A percentile compares a stretch with the other conserved stretches of the same genome.
Conservation (phyloP, 2,888 invertebrate species). For the Athalia circularis region DNA sequence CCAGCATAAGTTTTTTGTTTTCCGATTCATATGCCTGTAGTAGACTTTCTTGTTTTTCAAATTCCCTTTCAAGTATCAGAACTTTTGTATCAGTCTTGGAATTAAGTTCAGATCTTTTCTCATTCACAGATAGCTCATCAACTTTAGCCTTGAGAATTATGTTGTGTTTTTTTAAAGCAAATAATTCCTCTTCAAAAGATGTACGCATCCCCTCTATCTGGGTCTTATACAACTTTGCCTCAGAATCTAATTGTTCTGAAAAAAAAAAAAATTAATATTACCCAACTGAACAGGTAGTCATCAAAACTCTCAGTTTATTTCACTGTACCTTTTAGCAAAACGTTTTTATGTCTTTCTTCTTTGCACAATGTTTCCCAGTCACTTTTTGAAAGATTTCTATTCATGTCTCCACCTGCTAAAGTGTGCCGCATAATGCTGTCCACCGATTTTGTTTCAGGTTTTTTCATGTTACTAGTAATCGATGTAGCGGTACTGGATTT, state of each 20-base stretch:
- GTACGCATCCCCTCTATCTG: slow-evolving; percentile 67
- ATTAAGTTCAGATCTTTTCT: slow-evolving; percentile 55
- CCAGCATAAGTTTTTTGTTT: slow-evolving; percentile 67
- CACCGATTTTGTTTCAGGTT: slow-evolving; percentile 51
- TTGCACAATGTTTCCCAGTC: slow-evolving; percentile 66
- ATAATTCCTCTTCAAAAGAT: slow-evolving; percentile 69
- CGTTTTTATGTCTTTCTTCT: slow-evolving; percentile 67
- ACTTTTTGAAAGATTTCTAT: slow-evolving; percentile 55
- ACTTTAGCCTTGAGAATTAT: slow-evolving; percentile 68
- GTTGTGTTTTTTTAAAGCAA: slow-evolving; percentile 69
- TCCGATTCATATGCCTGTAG: slow-evolving; percentile 68
- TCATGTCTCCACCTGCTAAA: slow-evolving; percentile 62
- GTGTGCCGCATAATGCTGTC: slow-evolving; percentile 52
- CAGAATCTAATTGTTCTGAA: slow-evolving; percentile 66
- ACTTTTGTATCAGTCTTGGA: slow-evolving; percentile 57
- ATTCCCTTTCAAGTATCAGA: slow-evolving; percentile 62
- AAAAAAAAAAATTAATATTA: slow-evolving; percentile 2
- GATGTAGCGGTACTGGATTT: slow-evolving; percentile 54
- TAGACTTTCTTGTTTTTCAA: slow-evolving; percentile 68
- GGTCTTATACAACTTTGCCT: slow-evolving; percentile 65
- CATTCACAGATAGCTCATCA: slow-evolving; percentile 64
- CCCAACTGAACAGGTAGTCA: neutral
- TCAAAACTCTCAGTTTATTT: slow-evolving; percentile 1
- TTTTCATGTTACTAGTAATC: slow-evolving; percentile 49
- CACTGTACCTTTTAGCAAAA: slow-evolving; percentile 58